Conservation (phyloP, 2,797 vertebrate genomes). For the Karalla daura region DNA sequence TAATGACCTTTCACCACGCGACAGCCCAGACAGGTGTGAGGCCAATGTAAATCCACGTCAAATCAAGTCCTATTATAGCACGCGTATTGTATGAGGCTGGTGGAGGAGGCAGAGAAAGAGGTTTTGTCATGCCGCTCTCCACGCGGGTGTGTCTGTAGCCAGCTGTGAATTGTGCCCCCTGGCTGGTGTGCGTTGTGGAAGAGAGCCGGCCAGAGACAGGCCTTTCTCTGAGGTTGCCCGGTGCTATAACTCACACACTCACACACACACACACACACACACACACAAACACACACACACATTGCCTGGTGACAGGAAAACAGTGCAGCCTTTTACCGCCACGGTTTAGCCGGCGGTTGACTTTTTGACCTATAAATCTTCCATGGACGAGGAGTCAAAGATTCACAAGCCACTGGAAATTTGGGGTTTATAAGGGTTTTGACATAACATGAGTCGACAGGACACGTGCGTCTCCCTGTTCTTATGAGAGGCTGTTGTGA, state of each 20-base stretch:
- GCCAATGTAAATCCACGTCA: constrained; percentile 69
- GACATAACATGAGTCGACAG: constrained; percentile 45
- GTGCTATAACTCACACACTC: constrained; percentile 72
- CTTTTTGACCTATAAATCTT: constrained; percentile 69
- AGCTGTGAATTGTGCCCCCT: constrained; percentile 70
- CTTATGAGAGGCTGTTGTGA: constrained; percentile 46
- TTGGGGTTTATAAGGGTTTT: constrained; percentile 45
- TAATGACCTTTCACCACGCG: constrained; percentile 71
- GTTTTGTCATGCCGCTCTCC: constrained; percentile 56
- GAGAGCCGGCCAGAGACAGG: constrained; percentile 46
- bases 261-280: too few relatives aligned
- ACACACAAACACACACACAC: too few relatives aligned
- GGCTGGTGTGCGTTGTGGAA: constrained; percentile 50
- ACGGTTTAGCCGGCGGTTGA: constrained; percentile 62
- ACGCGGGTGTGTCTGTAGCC: constrained; percentile 52
- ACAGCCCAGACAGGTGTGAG: constrained; percentile 69
- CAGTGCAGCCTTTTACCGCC: constrained; percentile 50
- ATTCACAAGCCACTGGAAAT: constrained; percentile 48
- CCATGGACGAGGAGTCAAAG: constrained; percentile 55
- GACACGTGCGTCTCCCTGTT: constrained; percentile 38
- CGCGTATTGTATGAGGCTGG: constrained; percentile 43
- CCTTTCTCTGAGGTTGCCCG: constrained; percentile 55
- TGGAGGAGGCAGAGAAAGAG: constrained; percentile 56
- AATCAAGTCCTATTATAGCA: constrained; percentile 63
- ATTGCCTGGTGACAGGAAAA: constrained; percentile 56